A percentile compares a stretch with the other conserved stretches of the same genome.
Evolutionary conservation across 2,888 invertebrate genomes (phyloP).

Genomic region (Drosophila crucigera): DNA sequence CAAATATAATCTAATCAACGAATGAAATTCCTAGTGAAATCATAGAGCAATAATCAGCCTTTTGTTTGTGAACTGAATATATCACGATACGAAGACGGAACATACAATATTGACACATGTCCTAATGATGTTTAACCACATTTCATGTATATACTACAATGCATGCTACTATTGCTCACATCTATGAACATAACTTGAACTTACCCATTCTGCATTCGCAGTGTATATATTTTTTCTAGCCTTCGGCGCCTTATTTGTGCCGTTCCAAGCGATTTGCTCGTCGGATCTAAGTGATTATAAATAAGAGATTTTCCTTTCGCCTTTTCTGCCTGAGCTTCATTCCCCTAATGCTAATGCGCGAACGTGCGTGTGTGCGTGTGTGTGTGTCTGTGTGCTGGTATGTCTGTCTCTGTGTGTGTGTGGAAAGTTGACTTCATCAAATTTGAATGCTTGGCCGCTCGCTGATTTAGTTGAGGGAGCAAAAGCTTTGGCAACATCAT

Average conservation of each 20-base stretch:
- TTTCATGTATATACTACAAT: neutral
- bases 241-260: conserved; percentile 37
- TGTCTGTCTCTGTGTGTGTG: conserved; percentile 8
- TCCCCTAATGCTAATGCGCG: conserved; percentile 43
- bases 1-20: neutral
- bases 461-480: conserved; percentile 53
- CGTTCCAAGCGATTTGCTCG: conserved; percentile 50
- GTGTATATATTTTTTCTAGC: conserved; percentile 37
- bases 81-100: neutral
- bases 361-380: conserved; percentile 5
- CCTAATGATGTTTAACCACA: neutral
- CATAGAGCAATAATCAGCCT: neutral
- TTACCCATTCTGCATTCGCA: neutral
- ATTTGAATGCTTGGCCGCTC: conserved; percentile 65
- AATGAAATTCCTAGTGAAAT: neutral
- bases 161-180: neutral
- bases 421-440: conserved; percentile 57
- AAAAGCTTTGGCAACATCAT: conserved; percentile 47
- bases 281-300: conserved; percentile 75
- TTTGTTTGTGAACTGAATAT: neutral
- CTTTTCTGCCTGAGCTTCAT: neutral
- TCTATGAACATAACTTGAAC: neutral
- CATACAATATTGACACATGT: neutral
- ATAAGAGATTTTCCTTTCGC: conserved; percentile 62
- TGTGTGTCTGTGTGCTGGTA: neutral